Percentiles rank a stretch among this genome's conserved stretches.
Conservation (phyloP, 2,113 vertebrate genomes). For the Calypte anna region DNA sequence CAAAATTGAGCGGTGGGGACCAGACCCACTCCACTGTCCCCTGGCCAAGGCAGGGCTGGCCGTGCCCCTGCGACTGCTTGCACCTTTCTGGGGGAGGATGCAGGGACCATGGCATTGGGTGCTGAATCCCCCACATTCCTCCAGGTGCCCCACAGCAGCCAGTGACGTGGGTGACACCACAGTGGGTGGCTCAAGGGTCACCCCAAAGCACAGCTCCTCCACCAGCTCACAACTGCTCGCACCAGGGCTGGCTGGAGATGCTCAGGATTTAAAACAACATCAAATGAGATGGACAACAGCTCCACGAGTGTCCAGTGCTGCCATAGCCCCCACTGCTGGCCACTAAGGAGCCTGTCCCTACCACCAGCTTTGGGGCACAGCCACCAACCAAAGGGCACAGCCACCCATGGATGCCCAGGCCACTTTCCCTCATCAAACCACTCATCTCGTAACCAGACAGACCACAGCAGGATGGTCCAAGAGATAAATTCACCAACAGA, state of each 20-base stretch:
- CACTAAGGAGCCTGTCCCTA: too few species aligned
- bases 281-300: background rate
- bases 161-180: background rate
- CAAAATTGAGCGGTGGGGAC: background rate
- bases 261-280: background rate
- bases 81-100: rapidly evolving
- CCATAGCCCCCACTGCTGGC: background rate
- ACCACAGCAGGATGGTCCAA: rapidly evolving
- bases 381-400: background rate
- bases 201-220: background rate
- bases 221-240: background rate
- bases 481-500: background rate
- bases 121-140: background rate
- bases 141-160: background rate
- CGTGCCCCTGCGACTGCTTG: background rate
- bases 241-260: rapidly evolving
- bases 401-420: background rate
- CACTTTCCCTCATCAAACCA: rapidly evolving
- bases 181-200: background rate
- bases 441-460: rapidly evolving
- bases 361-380: background rate
- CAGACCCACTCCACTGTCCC: background rate
- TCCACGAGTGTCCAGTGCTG: rapidly evolving
- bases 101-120: rapidly evolving
- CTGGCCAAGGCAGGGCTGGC: rapidly evolving